Base-by-base conservation (phyloP, 2,888 invertebrate genomes). In the Hybos culiciformis region DNA sequence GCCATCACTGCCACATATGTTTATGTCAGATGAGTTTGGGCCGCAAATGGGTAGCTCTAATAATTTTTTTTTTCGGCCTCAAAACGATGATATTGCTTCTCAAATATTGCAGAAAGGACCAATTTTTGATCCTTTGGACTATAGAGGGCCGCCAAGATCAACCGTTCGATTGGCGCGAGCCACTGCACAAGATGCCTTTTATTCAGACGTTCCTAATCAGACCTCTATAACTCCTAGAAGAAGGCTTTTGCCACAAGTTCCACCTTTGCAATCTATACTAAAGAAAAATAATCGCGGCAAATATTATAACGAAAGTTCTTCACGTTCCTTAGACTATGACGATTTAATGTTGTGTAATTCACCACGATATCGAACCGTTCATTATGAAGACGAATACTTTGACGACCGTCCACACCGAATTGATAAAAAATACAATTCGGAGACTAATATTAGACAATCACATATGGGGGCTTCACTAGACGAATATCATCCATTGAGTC, bases 371-470 rank as follows among this genome's bases (percentile, higher is more conserved):
- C 53, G 64, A 0, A 54, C 62, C 3, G 63, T 65, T 43, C 60
- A 62, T 6, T 65, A 64, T 44, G 65, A 62, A 45, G 66, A 63
- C 32, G 66, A 64, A 45, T 54, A 62, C 8, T 55, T 55, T 47
- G 52, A 20, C 45, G 51, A 38, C 31, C 52, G 45, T 42, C 45
- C 45, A 47, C 50, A 49, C 4, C 54, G 56, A 6, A 44, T 56
- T 4, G 52, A 58, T 2, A 56, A 61, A 0, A 60, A 63, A 18
- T 65, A 57, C 26, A 63, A 63, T 34, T 65, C 64, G 2, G 64
- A 66, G 43, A 62, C 66, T 8, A 65, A 65, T 42, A 66, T 65
- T 32, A 59, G 64, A 0, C 66, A 67, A 42, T 62, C 63, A 7
- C 59, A 62, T 36, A 59, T 65, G 57, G 63, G 66, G 26, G 61